Evolutionary conservation across 2,797 vertebrate species (phyloP), one percentile per base, ranked within the genome.

Genomic region (Galago senegalensis): DNA sequence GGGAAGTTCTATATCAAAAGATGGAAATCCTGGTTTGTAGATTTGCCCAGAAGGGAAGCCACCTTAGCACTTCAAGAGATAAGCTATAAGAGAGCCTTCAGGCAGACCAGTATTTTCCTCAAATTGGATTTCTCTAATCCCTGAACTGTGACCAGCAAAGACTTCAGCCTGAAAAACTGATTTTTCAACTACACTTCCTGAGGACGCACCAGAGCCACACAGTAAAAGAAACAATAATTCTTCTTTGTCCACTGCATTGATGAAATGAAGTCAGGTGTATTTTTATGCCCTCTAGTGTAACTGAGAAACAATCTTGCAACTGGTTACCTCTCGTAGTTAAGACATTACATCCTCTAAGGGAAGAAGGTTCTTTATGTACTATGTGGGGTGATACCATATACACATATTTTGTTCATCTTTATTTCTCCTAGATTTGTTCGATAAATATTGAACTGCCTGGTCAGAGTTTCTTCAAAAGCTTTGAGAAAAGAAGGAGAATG

Each of bases 101-200:
- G 91, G 95, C 81, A 75, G 84, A 90, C 84, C 91, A 92, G 88
- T 92, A 92, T 97, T 94, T 96, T 80, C 87, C 73, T 96, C 95
- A 94, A 97, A 97, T 95, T 96, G 94, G 73, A 97, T 97, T 97
- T 97, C 87, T 98, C 91, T 97, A 97, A 97, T 94, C 91, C 96
- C 77, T 95, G 93, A 97, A 97, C 97, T 97, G 94, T 93, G 93
- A 97, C 96, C 92, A 97, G 84, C 73, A 97, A 97, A 96, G 89
- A 97, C 89, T 95, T 94, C 77, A 88, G 84, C 58, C 87, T 95
- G 77, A 20, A 97, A 97, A 97, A 96, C 91, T 93, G 94, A 96
- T 97, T 96, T 98, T 96, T 96, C 91, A 96, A 70, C 85, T 91
- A 86, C 8, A 96, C 83, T 93, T 96, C 85, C 93, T 97, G 85